Evolutionary conservation across 2,888 invertebrate species (phyloP), one percentile per base, ranked within the genome.

Genomic region (Pegoplata infirma): DNA sequence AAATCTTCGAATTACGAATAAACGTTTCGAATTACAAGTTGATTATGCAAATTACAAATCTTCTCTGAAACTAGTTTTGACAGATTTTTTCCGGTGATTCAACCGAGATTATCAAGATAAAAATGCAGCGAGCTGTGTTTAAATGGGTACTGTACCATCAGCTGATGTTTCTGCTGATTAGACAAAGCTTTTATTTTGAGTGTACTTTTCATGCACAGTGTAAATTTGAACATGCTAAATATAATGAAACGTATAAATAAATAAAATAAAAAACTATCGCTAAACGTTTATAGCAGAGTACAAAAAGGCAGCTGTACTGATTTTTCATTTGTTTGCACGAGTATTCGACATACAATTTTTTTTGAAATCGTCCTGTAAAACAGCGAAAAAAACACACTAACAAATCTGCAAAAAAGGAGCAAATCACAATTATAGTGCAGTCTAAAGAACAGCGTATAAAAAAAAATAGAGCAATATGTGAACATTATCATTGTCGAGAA

Each of bases 391-490:
- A 51, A 69, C 17, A 53, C 32, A 44, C 5, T 51, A 55, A 49
- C 25, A 14, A 23, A 17, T n/a, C n/a, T n/a, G n/a, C 0, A 59
- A 67, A 71, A 76, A 67, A 68, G 67, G 67, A 72, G 76, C 76
- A 77, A 77, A 77, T 63, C 47, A 46, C 32, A 68, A 77, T 73
- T 77, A 77, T 68, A 19, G 53, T 59, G 61, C 23, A 61, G 63
- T 46, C 47, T 40, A 28, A 47, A 64, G 47, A 72, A 56, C 36
- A 58, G 44, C 28, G n/a, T 8, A 61, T 46, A 51, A 58, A 53
- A 46, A 56, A 64, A 67, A 74, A 78, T 66, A 73, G 74, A 78
- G 78, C 73, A 74, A 49, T 59, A 78, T 69, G 64, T 61, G 67
- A 47, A 61, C 59, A 69, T 69, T 78, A 49, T n/a, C 36, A 56